Evolutionary conservation across 1,140 invertebrate genomes (phyloP), one percentile per base, ranked within the genome.

Genomic region (Asbolus verrucosus): DNA sequence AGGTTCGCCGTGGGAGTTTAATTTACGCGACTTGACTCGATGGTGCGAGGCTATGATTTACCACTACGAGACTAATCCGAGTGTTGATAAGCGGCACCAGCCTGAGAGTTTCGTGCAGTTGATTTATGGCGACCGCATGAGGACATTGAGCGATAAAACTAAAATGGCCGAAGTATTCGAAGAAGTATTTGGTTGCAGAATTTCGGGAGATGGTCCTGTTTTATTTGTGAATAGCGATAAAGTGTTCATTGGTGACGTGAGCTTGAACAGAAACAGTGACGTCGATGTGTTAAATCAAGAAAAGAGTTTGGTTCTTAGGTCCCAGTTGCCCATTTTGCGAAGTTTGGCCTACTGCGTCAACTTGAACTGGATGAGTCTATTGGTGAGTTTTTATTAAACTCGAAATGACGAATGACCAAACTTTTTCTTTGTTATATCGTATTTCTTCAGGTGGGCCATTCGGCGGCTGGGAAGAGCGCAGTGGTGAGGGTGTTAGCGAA

Each of bases 1-100:
- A 79, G 95, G 96, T 3, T 88, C 91, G 0, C 96, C 96, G 0
- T 99, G 94, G 91, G 98, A 99, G 81, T 95, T 98, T 82, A 99
- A 99, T 85, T 83, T 99, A 24, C 86, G 98, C 76, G 98, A 99
- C 81, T 85, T 99, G 63, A 91, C 92, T 31, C 88, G 97, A 73
- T 99, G 96, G 96, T 96, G 93, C 80, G 89, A 97, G 78, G 81
- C 87, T 0, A 83, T 86, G 1, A 71, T 84, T 9, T 65, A 74
- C 15, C 73, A 73, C 13, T 70, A 69, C 13, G 65, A 71, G 9
- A 46, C 19, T 1, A 73, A 75, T 21, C 31, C 43, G 5, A 60
- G 8, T 60, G 9, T 33, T 15, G 33, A 43, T 9, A 60, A 62
- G 18, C 6, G 31, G 13, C 75, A 69, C 43, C 43, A 71, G 16